Evolutionary conservation across 1,140 invertebrate genomes (phyloP).

Genomic region (Nasonia giraulti): DNA sequence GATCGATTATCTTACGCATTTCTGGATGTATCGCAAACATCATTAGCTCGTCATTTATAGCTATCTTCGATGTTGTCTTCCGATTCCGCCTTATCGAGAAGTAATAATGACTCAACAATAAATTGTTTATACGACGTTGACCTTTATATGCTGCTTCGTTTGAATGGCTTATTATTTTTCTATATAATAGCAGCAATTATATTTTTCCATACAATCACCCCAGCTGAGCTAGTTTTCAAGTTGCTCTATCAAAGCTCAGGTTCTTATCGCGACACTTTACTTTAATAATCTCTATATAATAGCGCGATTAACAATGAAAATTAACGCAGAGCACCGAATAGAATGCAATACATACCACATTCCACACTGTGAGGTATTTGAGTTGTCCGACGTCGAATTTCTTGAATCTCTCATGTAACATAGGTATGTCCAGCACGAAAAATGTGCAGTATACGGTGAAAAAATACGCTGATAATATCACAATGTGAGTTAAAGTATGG

Average conservation of each 20-base stretch:
- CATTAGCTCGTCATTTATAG: background rate
- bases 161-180: no score
- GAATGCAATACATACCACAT: conserved; percentile 71
- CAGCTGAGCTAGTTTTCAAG: no score
- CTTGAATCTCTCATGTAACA: conserved; percentile 33
- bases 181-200: no score
- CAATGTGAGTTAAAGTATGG: conserved; percentile 57
- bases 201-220: background rate
- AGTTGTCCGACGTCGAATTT: conserved; percentile 71
- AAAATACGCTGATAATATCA: conserved; percentile 55
- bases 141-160: no score
- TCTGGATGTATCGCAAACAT: background rate
- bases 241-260: no score
- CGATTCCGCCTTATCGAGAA: no score
- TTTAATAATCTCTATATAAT: no score
- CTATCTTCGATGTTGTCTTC: background rate
- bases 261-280: no score
- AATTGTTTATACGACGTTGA: no score
- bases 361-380: conserved; percentile 76
- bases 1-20: background rate
- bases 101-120: no score
- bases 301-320: background rate
- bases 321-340: conserved; percentile 23
- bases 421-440: conserved; percentile 59
- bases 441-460: conserved; percentile 61